Conservation (phyloP, 2,797 vertebrate genomes). For the Urophycis tenuis region DNA sequence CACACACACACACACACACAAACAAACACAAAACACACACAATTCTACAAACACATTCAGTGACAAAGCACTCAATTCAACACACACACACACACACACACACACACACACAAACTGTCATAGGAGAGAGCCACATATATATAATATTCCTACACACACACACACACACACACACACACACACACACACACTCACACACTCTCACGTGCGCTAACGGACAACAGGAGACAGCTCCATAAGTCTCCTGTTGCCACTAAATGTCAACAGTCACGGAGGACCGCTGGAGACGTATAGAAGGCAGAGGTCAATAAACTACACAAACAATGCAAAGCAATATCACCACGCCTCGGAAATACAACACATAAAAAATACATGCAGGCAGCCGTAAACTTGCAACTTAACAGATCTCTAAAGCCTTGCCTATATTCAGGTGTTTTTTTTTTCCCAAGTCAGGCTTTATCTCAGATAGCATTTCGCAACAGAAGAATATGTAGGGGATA, state of each 20-base stretch:
- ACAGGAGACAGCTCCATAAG: slow-evolving; percentile 35
- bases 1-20: slow-evolving; percentile 2
- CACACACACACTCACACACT: slow-evolving; percentile 25
- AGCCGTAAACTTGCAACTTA: not conserved
- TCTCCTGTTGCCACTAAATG: slow-evolving; percentile 51
- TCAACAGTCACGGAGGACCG: slow-evolving; percentile 48
- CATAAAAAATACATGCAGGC: not conserved
- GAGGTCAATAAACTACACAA: slow-evolving; percentile 35
- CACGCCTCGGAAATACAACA: not conserved
- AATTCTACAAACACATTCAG: not conserved
- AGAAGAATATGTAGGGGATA: too few species aligned
- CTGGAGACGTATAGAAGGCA: slow-evolving; percentile 28
- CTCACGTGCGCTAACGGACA: slow-evolving; percentile 4
- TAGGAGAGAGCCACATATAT: too few species aligned
- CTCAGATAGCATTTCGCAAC: too few species aligned
- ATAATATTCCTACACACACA: slow-evolving; percentile 35
- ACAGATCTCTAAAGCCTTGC: too few species aligned
- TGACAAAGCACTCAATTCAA: too few species aligned
- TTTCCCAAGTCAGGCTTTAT: too few species aligned
- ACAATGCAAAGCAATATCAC: not conserved
- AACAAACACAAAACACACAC: not conserved
- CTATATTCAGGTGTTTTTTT: too few species aligned
- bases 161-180: slow-evolving; percentile 39
- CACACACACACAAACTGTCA: slow-evolving; percentile 32
- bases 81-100: slow-evolving; percentile 22